Evolutionary conservation across 1,140 invertebrate genomes (phyloP), one percentile per base, ranked within the genome.

Genomic region (Hylaeus anthracinus): DNA sequence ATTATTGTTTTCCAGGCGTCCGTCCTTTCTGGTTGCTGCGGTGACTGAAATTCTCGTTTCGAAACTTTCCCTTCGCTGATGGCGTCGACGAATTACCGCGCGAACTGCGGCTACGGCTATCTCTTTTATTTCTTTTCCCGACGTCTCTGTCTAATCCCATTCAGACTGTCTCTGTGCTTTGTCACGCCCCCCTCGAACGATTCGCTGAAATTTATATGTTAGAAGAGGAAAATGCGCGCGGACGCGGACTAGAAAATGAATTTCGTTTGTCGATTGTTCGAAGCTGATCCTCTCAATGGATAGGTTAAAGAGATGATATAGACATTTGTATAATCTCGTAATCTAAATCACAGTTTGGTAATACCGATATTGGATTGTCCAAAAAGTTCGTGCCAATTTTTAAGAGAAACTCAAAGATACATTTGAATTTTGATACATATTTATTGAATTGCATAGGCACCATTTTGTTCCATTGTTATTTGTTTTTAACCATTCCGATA

Each of bases 1-100:
- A 91, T 91, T 91, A 91, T 90, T 90, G 88, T 91, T 91, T 91
- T 91, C 86, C 90, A 90, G 88, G 89, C 89, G 89, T 90, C 87
- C 88, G 86, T 87, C 88, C 79, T 87, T 75, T 72, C 85, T 86
- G 86, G 78, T 74, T 87, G 84, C 85, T 53, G 85, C 85, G 85
- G 74, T 81, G 86, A 86, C 86, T 87, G 85, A 87, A 87, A 86
- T 84, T 84, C 85, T 67, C 74, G 85, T 86, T 87, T 77, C 79
- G 83, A 87, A 87, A 87, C 82, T 87, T 86, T 81, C 74, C 76
- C 75, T 82, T 72, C 65, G 41, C 26, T 56, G 67, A 58, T 43
- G 67, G 41, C 77, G 79, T 72, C 76, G 72, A 66, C 73, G 85
- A 61, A 51, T 82, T 74, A 70, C 76, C 15, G 51, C 71, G 58